Evolutionary conservation across 2,113 vertebrate species (phyloP).

Genomic region (Urocitellus parryii): DNA sequence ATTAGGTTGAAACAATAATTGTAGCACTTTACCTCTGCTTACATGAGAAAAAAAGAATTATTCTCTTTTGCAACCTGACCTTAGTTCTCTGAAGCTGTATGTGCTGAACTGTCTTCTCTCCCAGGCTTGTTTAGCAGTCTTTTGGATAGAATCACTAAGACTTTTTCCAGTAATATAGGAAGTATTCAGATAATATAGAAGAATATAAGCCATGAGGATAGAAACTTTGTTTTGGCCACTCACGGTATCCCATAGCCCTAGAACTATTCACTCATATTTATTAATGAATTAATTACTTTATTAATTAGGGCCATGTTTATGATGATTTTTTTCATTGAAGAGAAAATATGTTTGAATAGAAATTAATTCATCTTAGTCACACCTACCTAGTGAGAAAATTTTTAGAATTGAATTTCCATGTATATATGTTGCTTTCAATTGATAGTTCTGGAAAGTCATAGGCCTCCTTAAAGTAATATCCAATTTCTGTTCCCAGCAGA

Average conservation of each 20-base stretch:
- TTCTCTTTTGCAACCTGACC: not conserved
- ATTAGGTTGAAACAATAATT: not conserved
- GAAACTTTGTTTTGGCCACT: not conserved
- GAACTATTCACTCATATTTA: not conserved
- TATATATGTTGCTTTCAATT: not conserved
- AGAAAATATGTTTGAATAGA: not conserved
- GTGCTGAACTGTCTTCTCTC: not conserved
- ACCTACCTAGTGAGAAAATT: not conserved
- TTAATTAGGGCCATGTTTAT: conserved; percentile 4
- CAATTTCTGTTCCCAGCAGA: not conserved
- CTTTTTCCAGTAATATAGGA: not conserved
- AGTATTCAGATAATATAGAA: not conserved
- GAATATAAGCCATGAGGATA: not conserved
- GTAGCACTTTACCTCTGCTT: not conserved
- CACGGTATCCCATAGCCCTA: not conserved
- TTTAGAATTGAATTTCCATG: not conserved
- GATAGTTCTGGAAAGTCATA: not conserved
- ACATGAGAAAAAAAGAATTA: no score
- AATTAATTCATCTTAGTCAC: not conserved
- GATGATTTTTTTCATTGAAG: not conserved
- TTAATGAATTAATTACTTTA: not conserved
- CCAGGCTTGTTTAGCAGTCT: not conserved
- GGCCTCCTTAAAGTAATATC: not conserved
- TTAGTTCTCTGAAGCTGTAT: not conserved
- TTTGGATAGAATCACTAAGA: not conserved